Conservation (phyloP, 2,888 invertebrate genomes). For the Cylindroiulus punctatus region DNA sequence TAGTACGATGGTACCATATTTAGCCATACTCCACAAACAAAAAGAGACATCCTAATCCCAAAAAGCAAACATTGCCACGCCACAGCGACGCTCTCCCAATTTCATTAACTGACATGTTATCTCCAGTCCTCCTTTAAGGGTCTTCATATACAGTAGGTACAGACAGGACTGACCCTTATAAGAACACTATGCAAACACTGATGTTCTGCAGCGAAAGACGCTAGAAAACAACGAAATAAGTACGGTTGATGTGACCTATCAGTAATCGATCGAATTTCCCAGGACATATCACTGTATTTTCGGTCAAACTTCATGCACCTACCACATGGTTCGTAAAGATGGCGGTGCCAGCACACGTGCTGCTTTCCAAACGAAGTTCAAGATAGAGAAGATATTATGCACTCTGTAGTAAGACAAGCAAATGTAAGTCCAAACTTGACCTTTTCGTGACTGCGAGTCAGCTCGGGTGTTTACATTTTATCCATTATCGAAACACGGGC, state of each 20-base stretch:
- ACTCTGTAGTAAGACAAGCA: not conserved
- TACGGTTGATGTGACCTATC: not conserved
- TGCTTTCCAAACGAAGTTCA: not conserved
- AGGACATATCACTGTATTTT: not conserved
- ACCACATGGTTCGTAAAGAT: not conserved
- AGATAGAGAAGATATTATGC: not conserved
- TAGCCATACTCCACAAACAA: not conserved
- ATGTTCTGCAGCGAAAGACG: not conserved
- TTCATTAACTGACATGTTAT: no score
- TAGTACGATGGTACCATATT: not conserved
- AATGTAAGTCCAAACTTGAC: not conserved
- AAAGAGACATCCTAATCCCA: not conserved
- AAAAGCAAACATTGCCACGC: not conserved
- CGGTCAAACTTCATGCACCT: no score
- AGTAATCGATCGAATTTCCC: not conserved
- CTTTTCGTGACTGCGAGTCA: not conserved
- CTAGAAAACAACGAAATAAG: not conserved
- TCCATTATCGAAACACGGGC: conserved; percentile 31
- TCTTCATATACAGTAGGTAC: no score
- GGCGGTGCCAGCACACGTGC: not conserved
- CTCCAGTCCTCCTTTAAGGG: no score
- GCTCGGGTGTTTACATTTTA: not conserved
- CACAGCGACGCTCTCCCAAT: not conserved
- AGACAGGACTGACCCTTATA: not conserved
- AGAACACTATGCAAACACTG: not conserved